phyloP scores from a whole-genome alignment of 2,888 invertebrate species.

The Pelosia muscerda region DNA sequence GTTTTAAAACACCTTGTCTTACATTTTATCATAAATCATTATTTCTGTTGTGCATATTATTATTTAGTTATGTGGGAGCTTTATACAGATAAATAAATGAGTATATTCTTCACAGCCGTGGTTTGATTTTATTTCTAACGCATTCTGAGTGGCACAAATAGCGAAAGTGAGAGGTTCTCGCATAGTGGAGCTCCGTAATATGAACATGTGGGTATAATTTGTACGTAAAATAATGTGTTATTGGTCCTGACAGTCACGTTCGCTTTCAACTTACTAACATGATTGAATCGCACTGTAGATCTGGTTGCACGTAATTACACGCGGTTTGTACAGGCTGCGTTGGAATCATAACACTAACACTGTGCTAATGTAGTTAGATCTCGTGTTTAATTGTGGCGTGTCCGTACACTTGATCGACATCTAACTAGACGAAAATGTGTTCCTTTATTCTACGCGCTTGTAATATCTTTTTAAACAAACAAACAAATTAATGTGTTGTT shows the following conservation, averaged over 20 bases:
- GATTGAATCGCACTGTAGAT: slow-evolving; percentile 47
- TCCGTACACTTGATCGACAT: background rate
- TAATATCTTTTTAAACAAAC: slow-evolving; percentile 19
- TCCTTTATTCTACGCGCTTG: slow-evolving; percentile 7
- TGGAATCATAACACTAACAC: slow-evolving; percentile 29
- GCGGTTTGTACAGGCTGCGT: slow-evolving; percentile 25
- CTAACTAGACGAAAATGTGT: background rate
- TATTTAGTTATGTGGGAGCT: slow-evolving; percentile 71
- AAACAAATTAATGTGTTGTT: slow-evolving; percentile 3
- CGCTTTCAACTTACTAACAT: slow-evolving; percentile 51
- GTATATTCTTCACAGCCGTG: slow-evolving; percentile 79
- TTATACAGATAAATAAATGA: slow-evolving; percentile 79
- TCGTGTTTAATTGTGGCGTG: slow-evolving; percentile 10
- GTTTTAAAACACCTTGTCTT: slow-evolving; percentile 44
- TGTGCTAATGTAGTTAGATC: slow-evolving; percentile 12
- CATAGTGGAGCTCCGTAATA: slow-evolving; percentile 37
- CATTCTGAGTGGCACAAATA: slow-evolving; percentile 50
- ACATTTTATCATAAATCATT: slow-evolving; percentile 53
- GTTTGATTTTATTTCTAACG: slow-evolving; percentile 79
- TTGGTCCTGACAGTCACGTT: slow-evolving; percentile 35
- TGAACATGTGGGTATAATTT: slow-evolving; percentile 50
- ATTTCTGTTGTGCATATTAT: slow-evolving; percentile 66
- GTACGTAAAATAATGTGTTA: slow-evolving; percentile 39
- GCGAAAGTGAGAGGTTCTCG: slow-evolving; percentile 35
- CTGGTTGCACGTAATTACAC: slow-evolving; percentile 40